Evolutionary conservation across 1,140 invertebrate genomes (phyloP).

Genomic region (Caenorhabditis remanei): DNA sequence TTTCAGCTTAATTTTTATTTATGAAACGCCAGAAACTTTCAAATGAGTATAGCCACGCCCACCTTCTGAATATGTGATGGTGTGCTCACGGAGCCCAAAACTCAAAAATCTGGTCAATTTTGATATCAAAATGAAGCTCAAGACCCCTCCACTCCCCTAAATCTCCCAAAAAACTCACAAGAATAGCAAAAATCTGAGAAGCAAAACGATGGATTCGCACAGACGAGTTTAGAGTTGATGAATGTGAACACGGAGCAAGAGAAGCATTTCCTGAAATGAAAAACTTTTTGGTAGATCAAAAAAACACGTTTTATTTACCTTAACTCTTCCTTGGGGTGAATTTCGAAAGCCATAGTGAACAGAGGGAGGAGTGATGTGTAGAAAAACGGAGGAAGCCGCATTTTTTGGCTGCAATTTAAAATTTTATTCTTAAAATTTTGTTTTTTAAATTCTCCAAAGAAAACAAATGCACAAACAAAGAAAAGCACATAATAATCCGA

Average conservation of each 20-base stretch:
- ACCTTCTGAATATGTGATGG: too few relatives aligned
- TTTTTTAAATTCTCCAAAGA: background rate
- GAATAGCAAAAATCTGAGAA: conserved; percentile 33
- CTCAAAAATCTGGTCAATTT: background rate
- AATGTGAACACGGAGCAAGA: conserved; percentile 43
- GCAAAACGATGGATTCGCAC: conserved; percentile 26
- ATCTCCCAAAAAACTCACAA: conserved; percentile 4
- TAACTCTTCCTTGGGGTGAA: conserved; percentile 11
- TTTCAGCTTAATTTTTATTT: too few relatives aligned
- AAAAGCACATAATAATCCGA: background rate
- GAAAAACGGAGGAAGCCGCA: background rate
- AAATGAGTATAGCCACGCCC: too few relatives aligned
- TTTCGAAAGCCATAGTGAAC: conserved; percentile 14
- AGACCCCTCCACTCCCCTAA: background rate
- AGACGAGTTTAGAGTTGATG: conserved; percentile 42
- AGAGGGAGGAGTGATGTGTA: conserved; percentile 21
- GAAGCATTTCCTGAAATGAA: conserved; percentile 17
- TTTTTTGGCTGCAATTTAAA: background rate
- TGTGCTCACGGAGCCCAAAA: background rate
- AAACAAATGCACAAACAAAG: too few relatives aligned
- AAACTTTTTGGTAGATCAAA: background rate
- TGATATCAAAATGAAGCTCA: background rate
- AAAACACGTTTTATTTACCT: background rate
- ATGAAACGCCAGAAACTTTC: too few relatives aligned
- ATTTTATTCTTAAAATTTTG: background rate